Base-by-base conservation (phyloP, 2,797 vertebrate genomes). In the Catamblyrhynchus diadema region DNA sequence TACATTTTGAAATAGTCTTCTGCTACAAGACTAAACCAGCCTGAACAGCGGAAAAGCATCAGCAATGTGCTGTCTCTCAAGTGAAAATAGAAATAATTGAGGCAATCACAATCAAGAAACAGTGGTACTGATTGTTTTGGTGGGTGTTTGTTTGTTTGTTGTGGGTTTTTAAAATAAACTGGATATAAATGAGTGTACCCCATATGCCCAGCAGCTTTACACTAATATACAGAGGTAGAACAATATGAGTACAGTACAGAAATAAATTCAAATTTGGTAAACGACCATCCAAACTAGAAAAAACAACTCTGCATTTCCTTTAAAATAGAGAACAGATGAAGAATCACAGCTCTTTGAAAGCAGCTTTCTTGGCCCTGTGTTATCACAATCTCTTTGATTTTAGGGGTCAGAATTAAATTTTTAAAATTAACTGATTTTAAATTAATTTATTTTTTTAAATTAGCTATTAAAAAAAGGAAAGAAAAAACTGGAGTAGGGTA, bases 341-440 rank as follows among this genome's bases (percentile, higher is more conserved):
- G 12, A 22, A 73, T 12, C 39, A 8, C 12, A 35, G 32, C 11
- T 59, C 72, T 75, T 28, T 44, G 51, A 44, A 73, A 66, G 33
- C 8, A 15, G 39, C 30, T 8, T 84, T 28, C 19, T 37, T 13
- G 3, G 27, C 13, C 1, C 0, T 6, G 14, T 2, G 2, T 62
- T 37, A 81, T 7, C 2, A 1, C 47, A 54, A 32, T 4, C 2
- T 15, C 5, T 53, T 62, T 53, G 22, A 81, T 60, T 84, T 57
- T 24, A 2, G 6, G 32, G 14, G 20, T 85, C 45, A 74, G 22
- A 93, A 82, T 44, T 33, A 56, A 41, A 12, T 57, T 35, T 57
- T 35, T 35, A 0, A 4, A 35, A 57, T 57, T 35, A 57, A 24
- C 35, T 57, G 6, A 35, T 35, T 57, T 57, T 17, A 35, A 57